Conservation (phyloP, 2,113 vertebrate species). For the Oceanodroma tethys region DNA sequence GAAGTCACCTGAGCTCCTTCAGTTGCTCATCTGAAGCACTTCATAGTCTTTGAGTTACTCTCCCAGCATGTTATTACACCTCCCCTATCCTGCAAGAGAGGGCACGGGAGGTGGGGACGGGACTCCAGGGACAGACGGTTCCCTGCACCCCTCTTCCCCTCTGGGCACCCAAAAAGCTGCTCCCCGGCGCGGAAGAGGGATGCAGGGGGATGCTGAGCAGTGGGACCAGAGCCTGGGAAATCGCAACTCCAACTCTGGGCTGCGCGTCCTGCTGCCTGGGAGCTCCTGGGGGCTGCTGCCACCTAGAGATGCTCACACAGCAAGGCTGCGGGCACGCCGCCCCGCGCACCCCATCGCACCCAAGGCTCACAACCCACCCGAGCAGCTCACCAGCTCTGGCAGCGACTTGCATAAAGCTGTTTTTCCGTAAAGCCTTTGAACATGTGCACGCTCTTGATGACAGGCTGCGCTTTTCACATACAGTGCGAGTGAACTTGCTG, state of each 20-base stretch:
- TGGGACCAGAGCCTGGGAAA: not conserved
- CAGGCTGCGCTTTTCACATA: not conserved
- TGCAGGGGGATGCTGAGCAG: not conserved
- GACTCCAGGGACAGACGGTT: accelerated
- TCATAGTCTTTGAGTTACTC: not conserved
- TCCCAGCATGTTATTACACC: accelerated
- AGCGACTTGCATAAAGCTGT: not conserved
- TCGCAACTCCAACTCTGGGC: not conserved
- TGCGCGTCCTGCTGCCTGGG: not conserved
- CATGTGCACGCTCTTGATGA: accelerated
- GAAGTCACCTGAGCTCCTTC: not conserved
- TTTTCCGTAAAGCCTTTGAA: not conserved
- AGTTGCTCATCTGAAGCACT: not conserved
- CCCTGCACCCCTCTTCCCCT: not conserved
- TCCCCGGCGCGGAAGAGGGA: accelerated
- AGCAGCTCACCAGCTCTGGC: not conserved
- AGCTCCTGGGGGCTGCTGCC: conserved; percentile 61
- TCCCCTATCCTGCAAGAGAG: not conserved
- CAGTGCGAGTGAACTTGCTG: accelerated
- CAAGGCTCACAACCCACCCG: not conserved
- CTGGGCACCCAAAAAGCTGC: not conserved
- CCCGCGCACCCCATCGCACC: not conserved
- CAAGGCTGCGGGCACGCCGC: not conserved
- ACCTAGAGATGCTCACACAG: conserved; percentile 32
- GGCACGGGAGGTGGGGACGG: not conserved